Evolutionary conservation across 2,888 invertebrate genomes (phyloP).

Genomic region (Archips crataeganus): DNA sequence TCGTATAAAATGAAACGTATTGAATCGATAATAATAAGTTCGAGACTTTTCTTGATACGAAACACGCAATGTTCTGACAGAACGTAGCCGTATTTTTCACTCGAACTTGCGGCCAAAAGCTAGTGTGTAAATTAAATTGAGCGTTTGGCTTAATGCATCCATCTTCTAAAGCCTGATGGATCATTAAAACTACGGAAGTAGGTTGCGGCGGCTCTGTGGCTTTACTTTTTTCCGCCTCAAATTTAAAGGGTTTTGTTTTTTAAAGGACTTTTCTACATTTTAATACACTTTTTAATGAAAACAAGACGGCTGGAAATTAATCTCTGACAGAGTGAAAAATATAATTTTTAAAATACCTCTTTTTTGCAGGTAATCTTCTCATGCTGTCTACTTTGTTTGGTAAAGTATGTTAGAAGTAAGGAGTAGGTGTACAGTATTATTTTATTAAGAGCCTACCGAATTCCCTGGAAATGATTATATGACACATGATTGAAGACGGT

Average conservation of each 20-base stretch:
- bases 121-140: constrained; percentile 40
- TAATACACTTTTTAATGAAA: constrained; percentile 29
- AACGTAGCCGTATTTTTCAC: neutral
- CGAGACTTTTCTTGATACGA: too few species aligned
- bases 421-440: too few species aligned
- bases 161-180: constrained; percentile 37
- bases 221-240: constrained; percentile 37
- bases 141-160: constrained; percentile 41
- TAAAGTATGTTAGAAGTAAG: too few species aligned
- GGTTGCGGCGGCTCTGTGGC: constrained; percentile 31
- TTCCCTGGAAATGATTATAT: too few species aligned
- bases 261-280: constrained; percentile 39
- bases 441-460: too few species aligned
- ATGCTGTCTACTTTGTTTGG: neutral
- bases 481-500: too few species aligned
- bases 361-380: neutral
- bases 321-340: neutral
- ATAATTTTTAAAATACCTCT: neutral
- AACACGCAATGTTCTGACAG: neutral
- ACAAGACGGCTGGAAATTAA: constrained; percentile 16
- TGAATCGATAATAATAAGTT: too few species aligned
- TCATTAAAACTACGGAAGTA: constrained; percentile 43
- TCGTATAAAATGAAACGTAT: too few species aligned
- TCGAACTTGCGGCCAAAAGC: constrained; percentile 13
- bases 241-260: constrained; percentile 40